Evolutionary conservation across 2,113 vertebrate species (phyloP).

Genomic region (Neolamprologus hecqui): DNA sequence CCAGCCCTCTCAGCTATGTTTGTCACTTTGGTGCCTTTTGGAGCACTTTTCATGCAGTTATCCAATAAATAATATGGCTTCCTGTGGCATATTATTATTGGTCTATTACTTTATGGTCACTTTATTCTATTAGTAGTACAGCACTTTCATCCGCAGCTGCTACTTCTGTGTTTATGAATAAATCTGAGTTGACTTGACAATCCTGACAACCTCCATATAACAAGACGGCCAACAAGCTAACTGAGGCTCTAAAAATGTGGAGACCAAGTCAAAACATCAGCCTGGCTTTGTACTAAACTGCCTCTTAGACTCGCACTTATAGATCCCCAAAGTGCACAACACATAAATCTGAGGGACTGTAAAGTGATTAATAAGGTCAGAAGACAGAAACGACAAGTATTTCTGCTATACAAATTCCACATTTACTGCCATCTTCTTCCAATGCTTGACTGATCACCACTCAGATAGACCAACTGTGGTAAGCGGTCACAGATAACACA

Average conservation of each 20-base stretch:
- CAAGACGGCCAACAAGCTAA: background rate
- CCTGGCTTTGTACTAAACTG: background rate
- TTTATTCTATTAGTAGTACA: background rate
- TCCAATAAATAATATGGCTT: background rate
- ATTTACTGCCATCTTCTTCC: background rate
- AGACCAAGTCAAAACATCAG: background rate
- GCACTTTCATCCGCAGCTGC: background rate
- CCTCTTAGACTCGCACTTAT: background rate
- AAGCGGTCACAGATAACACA: background rate
- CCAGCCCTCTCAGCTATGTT: background rate
- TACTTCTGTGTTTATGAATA: background rate
- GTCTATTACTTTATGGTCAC: background rate
- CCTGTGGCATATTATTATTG: background rate
- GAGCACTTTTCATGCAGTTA: background rate
- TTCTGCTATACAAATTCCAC: background rate
- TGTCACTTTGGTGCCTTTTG: background rate
- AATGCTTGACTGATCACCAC: background rate
- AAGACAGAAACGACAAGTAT: background rate
- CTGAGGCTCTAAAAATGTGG: background rate
- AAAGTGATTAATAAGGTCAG: background rate
- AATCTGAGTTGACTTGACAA: background rate
- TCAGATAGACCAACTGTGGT: background rate
- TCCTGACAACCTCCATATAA: background rate
- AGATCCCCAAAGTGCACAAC: background rate
- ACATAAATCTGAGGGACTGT: background rate